Evolutionary conservation across 2,888 invertebrate species (phyloP).

Genomic region (Nasonovia ribisnigri): DNA sequence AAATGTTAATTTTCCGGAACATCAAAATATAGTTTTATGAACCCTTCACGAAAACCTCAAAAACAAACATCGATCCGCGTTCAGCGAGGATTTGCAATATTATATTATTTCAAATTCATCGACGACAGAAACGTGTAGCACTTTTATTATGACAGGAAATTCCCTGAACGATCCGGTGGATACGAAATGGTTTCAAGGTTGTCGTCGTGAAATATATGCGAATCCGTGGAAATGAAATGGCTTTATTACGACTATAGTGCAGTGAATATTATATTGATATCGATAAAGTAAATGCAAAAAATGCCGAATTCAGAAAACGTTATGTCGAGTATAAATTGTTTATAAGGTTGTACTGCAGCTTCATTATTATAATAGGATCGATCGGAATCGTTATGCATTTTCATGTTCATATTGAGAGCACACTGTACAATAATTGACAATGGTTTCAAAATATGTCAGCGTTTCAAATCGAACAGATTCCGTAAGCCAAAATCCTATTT

Average conservation of each 20-base stretch:
- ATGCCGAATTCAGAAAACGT: neutral
- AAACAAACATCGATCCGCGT: neutral
- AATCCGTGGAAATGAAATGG: neutral
- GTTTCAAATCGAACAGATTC: neutral
- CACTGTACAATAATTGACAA: neutral
- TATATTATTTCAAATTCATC: neutral
- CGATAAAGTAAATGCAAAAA: neutral
- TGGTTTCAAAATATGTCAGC: neutral
- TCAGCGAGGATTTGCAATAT: neutral
- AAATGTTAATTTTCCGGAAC: neutral
- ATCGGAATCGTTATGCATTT: neutral
- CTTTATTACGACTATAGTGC: neutral
- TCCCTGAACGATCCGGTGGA: neutral
- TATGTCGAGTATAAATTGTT: neutral
- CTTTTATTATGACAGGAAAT: neutral
- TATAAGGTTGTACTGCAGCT: neutral
- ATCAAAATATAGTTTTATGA: neutral
- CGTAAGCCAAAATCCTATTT: neutral
- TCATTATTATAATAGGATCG: neutral
- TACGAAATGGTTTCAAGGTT: neutral
- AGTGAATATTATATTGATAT: neutral
- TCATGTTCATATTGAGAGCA: neutral
- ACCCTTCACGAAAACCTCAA: neutral
- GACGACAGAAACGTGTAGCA: neutral
- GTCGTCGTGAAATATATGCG: neutral